phyloP scores from a whole-genome alignment of 2,797 vertebrate genomes.

The Chelon labrosus region DNA sequence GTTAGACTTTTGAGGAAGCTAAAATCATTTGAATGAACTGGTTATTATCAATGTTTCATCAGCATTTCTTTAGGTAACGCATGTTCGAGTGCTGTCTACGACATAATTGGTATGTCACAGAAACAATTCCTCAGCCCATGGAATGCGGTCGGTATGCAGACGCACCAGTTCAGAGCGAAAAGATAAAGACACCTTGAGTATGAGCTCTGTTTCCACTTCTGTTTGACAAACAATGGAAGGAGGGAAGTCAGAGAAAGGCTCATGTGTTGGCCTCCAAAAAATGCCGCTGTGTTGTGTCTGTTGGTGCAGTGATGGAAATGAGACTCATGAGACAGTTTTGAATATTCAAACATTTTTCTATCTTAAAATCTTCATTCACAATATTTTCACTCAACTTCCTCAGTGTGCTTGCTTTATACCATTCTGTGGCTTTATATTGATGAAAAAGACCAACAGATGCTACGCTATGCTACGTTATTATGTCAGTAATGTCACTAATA shows the following conservation, averaged over 20 bases:
- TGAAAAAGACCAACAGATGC: no score
- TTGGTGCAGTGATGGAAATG: background rate
- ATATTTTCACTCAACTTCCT: no score
- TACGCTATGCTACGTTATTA: no score
- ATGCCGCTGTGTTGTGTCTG: background rate
- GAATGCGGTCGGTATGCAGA: constrained; percentile 71
- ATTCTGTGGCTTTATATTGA: no score
- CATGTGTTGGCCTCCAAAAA: background rate
- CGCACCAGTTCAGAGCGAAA: constrained; percentile 65
- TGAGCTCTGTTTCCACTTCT: background rate
- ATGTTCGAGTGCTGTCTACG: background rate
- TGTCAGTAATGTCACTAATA: no score
- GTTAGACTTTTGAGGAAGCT: background rate
- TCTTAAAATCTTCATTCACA: no score
- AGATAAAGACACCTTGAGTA: background rate
- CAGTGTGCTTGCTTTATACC: no score
- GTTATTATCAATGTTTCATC: background rate
- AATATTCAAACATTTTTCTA: constrained; percentile 11
- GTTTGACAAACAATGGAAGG: constrained; percentile 14
- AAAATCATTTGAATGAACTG: constrained; percentile 1
- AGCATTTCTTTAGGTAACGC: background rate
- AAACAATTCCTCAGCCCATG: background rate
- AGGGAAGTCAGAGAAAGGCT: background rate
- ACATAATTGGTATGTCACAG: constrained; percentile 18
- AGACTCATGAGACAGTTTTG: background rate